Conservation (phyloP, 2,888 invertebrate species). For the Pyrochroa serraticornis region DNA sequence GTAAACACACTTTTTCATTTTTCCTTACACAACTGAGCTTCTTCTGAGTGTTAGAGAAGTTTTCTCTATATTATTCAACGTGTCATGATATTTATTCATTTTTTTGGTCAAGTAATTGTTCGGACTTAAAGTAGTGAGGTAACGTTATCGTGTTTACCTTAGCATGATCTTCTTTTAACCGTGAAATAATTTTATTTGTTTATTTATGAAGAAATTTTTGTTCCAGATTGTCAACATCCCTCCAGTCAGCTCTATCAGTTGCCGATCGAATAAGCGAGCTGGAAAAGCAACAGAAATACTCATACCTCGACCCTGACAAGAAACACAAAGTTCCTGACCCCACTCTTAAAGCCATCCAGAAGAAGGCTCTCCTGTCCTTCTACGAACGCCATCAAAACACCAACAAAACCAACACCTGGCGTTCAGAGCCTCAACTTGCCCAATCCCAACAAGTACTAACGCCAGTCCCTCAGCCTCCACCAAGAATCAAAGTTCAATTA, state of each 20-base stretch:
- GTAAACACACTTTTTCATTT: too few species aligned
- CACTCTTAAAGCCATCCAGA: constrained; percentile 80
- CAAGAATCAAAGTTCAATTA: constrained; percentile 56
- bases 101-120: not conserved
- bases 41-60: too few species aligned
- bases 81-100: too few species aligned
- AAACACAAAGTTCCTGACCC: constrained; percentile 74
- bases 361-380: constrained; percentile 80
- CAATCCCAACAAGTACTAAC: constrained; percentile 43
- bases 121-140: too few species aligned
- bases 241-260: constrained; percentile 63
- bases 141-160: too few species aligned
- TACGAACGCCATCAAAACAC: constrained; percentile 73
- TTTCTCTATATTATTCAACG: too few species aligned
- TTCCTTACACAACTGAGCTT: too few species aligned
- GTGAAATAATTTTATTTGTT: too few species aligned
- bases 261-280: constrained; percentile 71
- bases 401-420: constrained; percentile 57
- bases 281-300: constrained; percentile 68
- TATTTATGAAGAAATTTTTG: constrained; percentile 11
- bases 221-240: constrained; percentile 48
- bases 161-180: too few species aligned
- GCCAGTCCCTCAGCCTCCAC: constrained; percentile 37
- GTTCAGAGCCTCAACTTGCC: constrained; percentile 65
- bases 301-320: constrained; percentile 76